Base-by-base conservation (phyloP, 2,888 invertebrate species). In the Thera obeliscata region DNA sequence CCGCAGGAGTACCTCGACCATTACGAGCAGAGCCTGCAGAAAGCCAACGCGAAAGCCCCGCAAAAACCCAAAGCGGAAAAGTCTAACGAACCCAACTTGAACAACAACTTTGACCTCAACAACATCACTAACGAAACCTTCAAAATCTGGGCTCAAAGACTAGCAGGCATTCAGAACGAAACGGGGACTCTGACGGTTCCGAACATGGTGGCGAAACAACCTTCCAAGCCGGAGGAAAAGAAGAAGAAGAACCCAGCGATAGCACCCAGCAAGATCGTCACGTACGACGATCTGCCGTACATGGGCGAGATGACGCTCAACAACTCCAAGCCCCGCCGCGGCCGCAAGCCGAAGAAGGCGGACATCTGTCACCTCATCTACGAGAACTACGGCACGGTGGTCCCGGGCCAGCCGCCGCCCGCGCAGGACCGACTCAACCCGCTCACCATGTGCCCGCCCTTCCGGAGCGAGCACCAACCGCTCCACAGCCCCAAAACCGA, bases 271-370 rank as follows among this genome's bases (percentile, higher is more conserved):
- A 87, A 91, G 70, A 94, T 95, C 38, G 94, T 97, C 75, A 96
- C 96, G 56, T 97, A 97, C 82, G 96, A 97, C 56, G 97, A 98
- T 81, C 89, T 98, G 56, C 98, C 98, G 0, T 98, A 98, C 87
- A 98, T 98, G 98, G 98, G 98, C 0, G 98, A 98, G 85, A 97
- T 98, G 94, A 98, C 98, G 0, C 87, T 98, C 64, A 97, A 98
- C 82, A 97, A 98, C 87, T 97, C 96, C 11, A 97, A 97, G 77
- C 98, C 98, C 0, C 90, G 98, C 49, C 94, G 98, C 70, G 98
- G 98, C 0, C 94, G 98, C 22, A 98, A 98, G 81, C 98, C 98
- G 0, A 98, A 98, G 83, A 98, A 98, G 86, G 97, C 98, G 0
- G 98, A 98, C 81, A 98, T 98, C 74, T 98, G 98, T 75, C 98